Conservation (phyloP, 2,113 vertebrate species). For the Struthio camelus region DNA sequence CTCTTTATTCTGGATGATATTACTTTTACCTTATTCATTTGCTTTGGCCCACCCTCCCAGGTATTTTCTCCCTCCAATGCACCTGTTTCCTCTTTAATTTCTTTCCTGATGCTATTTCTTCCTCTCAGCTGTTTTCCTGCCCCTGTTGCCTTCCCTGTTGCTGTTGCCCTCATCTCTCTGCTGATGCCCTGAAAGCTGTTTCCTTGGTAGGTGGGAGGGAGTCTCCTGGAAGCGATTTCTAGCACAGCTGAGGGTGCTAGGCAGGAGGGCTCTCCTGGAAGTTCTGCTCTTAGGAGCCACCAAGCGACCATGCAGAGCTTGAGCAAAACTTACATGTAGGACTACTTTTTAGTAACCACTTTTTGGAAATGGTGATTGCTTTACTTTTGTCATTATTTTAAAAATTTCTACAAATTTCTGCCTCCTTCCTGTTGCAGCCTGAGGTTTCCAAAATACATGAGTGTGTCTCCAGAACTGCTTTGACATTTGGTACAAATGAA, state of each 20-base stretch:
- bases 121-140: slow-evolving; percentile 7
- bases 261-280: neutral
- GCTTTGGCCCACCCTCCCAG: neutral
- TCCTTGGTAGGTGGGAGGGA: neutral
- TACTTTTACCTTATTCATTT: slow-evolving; percentile 14
- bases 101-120: slow-evolving; percentile 14
- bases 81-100: slow-evolving; percentile 55
- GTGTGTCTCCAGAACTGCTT: neutral
- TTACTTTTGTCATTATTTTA: neutral
- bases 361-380: neutral
- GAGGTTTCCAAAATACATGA: neutral
- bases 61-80: neutral
- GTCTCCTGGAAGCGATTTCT: neutral
- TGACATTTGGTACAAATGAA: neutral
- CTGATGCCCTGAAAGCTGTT: neutral
- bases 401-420: neutral
- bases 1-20: neutral
- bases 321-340: rapidly evolving
- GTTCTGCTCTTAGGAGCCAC: neutral
- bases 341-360: neutral
- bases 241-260: neutral
- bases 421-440: neutral
- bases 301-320: neutral
- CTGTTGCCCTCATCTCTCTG: neutral
- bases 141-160: neutral